Evolutionary conservation across 2,888 invertebrate species (phyloP).

Genomic region (Sepioteuthis lessoniana): DNA sequence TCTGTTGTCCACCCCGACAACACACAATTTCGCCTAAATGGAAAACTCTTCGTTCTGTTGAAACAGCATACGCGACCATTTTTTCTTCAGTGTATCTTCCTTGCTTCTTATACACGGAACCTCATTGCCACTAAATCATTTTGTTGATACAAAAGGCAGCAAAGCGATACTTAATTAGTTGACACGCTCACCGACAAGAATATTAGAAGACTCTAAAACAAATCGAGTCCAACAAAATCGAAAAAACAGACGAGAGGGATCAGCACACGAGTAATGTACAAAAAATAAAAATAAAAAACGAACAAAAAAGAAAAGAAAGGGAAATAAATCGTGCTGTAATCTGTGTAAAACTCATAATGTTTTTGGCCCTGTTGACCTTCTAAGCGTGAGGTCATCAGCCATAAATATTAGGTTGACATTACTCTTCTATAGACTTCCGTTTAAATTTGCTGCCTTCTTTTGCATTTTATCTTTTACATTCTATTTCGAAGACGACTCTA

Average conservation of each 20-base stretch:
- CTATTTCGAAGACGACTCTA: background rate
- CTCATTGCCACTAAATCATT: background rate
- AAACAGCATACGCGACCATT: background rate
- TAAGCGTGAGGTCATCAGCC: background rate
- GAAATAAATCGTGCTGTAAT: background rate
- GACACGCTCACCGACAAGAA: background rate
- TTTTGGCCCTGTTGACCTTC: background rate
- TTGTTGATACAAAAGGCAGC: background rate
- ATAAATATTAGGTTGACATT: background rate
- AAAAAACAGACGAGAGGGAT: background rate
- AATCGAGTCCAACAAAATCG: background rate
- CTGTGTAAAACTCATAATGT: background rate
- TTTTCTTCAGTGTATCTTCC: background rate
- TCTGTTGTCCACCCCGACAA: no score
- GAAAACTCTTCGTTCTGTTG: no score
- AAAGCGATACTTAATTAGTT: conserved; percentile 10
- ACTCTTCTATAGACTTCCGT: background rate
- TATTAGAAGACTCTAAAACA: background rate
- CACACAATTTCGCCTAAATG: no score
- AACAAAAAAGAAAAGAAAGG: no score
- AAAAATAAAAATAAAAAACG: background rate
- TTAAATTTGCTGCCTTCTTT: background rate
- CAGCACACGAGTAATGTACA: background rate
- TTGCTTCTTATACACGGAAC: background rate
- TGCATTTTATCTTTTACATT: background rate